Evolutionary conservation across 1,140 invertebrate genomes (phyloP).

Genomic region (Drosophila trapezifrons): DNA sequence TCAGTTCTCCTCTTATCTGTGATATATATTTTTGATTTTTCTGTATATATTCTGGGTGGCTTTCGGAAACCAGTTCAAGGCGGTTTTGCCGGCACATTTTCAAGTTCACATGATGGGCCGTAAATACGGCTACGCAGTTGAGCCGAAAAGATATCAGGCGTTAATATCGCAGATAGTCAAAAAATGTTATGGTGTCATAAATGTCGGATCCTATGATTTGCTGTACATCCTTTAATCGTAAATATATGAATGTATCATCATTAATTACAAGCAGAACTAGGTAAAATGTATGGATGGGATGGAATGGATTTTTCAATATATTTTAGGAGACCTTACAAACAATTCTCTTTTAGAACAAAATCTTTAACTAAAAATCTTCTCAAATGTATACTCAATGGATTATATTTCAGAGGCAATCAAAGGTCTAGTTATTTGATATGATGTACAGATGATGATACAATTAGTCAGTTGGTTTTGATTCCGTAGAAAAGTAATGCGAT

Average conservation of each 20-base stretch:
- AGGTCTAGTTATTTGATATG: background rate
- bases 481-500: conserved; percentile 8
- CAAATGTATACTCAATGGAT: too few species aligned
- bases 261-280: background rate
- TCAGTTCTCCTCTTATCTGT: conserved; percentile 20
- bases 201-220: conserved; percentile 14
- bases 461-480: conserved; percentile 9
- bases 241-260: too few species aligned
- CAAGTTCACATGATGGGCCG: conserved; percentile 53
- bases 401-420: background rate
- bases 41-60: conserved; percentile 10
- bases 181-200: conserved; percentile 46
- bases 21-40: conserved; percentile 13
- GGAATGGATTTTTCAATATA: too few species aligned
- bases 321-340: too few species aligned
- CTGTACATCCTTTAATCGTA: too few species aligned
- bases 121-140: conserved; percentile 39
- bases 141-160: conserved; percentile 15
- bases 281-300: too few species aligned
- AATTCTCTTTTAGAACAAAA: background rate
- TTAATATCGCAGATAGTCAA: conserved; percentile 17
- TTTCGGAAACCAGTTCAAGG: conserved; percentile 37
- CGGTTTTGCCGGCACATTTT: conserved; percentile 54
- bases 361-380: background rate
- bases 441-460: background rate